Percentiles rank a stretch among this genome's conserved stretches.
Conservation (phyloP, 2,888 invertebrate species). For the Galerucella nymphaeae region DNA sequence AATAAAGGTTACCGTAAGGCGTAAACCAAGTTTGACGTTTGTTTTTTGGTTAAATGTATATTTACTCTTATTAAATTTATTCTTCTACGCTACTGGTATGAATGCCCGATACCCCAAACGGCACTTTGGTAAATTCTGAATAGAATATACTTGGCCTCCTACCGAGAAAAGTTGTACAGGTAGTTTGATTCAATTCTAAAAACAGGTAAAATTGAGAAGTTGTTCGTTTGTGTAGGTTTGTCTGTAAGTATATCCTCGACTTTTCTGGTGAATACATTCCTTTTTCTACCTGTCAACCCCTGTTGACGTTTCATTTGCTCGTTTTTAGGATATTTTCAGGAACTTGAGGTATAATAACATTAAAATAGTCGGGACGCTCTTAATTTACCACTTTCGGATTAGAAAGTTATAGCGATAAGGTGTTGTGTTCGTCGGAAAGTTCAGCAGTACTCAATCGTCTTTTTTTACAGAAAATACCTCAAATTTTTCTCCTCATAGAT, state of each 20-base stretch:
- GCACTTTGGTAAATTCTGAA: not conserved
- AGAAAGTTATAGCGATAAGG: too few relatives aligned
- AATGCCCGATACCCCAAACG: not conserved
- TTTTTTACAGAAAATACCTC: too few relatives aligned
- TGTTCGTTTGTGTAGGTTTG: not conserved
- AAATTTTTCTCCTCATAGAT: too few relatives aligned
- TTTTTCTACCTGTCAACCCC: not conserved
- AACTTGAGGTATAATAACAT: not conserved
- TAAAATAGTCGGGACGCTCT: too few relatives aligned
- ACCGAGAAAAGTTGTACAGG: constrained; percentile 27
- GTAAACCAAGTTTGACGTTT: too few relatives aligned
- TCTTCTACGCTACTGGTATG: constrained; percentile 1
- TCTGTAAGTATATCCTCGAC: too few relatives aligned
- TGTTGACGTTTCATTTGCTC: not conserved
- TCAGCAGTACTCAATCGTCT: too few relatives aligned
- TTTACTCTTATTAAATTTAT: not conserved
- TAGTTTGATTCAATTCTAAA: constrained; percentile 13
- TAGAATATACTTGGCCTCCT: constrained; percentile 45
- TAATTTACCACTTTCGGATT: too few relatives aligned
- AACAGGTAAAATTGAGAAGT: constrained; percentile 19
- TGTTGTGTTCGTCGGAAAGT: too few relatives aligned
- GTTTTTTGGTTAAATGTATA: not conserved
- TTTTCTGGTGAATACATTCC: not conserved
- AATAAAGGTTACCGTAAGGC: too few relatives aligned
- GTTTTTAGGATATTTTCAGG: not conserved